Evolutionary conservation across 1,140 invertebrate genomes (phyloP).

Genomic region (Drosophila trapezifrons): DNA sequence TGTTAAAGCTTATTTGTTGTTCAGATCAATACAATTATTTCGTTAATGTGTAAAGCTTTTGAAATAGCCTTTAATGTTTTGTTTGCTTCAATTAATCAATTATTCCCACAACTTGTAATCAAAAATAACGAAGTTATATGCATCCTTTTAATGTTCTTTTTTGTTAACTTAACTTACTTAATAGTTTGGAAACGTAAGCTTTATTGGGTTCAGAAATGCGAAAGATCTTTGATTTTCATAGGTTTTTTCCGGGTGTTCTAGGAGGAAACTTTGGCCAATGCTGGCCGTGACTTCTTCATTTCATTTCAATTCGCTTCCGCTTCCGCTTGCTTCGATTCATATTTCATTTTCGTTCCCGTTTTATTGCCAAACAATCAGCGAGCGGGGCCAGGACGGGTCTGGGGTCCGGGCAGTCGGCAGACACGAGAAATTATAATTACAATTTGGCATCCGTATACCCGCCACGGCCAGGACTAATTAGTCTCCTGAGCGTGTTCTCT

Average conservation of each 20-base stretch:
- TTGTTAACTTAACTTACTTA: too few species aligned
- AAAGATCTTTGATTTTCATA: background rate
- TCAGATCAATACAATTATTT: background rate
- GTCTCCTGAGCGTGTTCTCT: slow-evolving; percentile 79
- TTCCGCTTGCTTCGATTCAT: slow-evolving; percentile 29
- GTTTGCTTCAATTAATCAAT: background rate
- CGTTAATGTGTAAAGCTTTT: background rate
- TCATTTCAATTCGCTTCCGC: slow-evolving; percentile 14
- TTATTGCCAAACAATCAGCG: slow-evolving; percentile 36
- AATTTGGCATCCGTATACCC: slow-evolving; percentile 49
- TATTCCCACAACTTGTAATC: background rate
- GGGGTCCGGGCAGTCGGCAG: slow-evolving; percentile 31
- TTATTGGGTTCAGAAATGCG: too few species aligned
- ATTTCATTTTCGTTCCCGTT: slow-evolving; percentile 60
- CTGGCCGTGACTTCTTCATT: slow-evolving; percentile 39
- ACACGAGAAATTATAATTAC: slow-evolving; percentile 80
- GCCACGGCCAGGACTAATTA: slow-evolving; percentile 65
- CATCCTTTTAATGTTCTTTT: background rate
- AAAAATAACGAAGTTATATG: too few species aligned
- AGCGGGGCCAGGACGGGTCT: background rate
- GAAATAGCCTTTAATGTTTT: background rate
- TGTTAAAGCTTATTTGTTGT: background rate
- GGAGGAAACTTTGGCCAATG: slow-evolving; percentile 3
- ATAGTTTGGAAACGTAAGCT: too few species aligned
- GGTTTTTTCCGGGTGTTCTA: background rate